Evolutionary conservation across 1,140 invertebrate genomes (phyloP).

Genomic region (Pseudoatta argentina): DNA sequence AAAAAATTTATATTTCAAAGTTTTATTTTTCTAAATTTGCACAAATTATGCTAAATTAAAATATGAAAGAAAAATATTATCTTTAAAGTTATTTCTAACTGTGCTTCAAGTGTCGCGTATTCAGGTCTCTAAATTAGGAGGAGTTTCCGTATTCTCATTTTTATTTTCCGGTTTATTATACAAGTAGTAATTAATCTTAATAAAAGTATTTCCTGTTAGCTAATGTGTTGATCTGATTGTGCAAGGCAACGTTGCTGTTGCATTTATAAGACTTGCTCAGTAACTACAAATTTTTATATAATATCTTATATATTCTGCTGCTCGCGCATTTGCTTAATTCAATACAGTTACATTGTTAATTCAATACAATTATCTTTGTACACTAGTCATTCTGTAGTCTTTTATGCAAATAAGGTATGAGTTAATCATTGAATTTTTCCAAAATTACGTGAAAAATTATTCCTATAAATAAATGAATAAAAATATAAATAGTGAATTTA

Average conservation of each 20-base stretch:
- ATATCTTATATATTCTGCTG: constrained; percentile 52
- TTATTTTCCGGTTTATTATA: constrained; percentile 38
- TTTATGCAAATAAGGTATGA: constrained; percentile 42
- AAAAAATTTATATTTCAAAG: background rate
- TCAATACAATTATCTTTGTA: background rate
- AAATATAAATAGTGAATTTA: constrained; percentile 36
- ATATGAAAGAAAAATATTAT: constrained; percentile 34
- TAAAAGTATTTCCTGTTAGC: constrained; percentile 14
- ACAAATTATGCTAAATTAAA: constrained; percentile 25
- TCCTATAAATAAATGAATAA: background rate
- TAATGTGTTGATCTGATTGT: constrained; percentile 24
- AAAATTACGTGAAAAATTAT: constrained; percentile 10
- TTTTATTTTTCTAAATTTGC: constrained; percentile 13
- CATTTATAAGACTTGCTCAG: constrained; percentile 9
- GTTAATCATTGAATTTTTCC: constrained; percentile 12
- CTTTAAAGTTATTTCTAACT: background rate
- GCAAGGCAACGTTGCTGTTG: constrained; percentile 4
- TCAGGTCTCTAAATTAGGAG: constrained; percentile 31
- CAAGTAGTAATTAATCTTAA: constrained; percentile 40
- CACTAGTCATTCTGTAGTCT: constrained; percentile 14
- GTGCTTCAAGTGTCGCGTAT: constrained; percentile 5
- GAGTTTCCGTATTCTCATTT: background rate
- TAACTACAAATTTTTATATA: constrained; percentile 38
- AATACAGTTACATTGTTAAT: constrained; percentile 23
- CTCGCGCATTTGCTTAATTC: background rate